Percentiles rank a stretch among this genome's conserved stretches.
These are phyloP conservation scores for Spodoptera picta DNA, from an alignment of 2,888 invertebrate species.

Conservation along the genomic window DNA sequence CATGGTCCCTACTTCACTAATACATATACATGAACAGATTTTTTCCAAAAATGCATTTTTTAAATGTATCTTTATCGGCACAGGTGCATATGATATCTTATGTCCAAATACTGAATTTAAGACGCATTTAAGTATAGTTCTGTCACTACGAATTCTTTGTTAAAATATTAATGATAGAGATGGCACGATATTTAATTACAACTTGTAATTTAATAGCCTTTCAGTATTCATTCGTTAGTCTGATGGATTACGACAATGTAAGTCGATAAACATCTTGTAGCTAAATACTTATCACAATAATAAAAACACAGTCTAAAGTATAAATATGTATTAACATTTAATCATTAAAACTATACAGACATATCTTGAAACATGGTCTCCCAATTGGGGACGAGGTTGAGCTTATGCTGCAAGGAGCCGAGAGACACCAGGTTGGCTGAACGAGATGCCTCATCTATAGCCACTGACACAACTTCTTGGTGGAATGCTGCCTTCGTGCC, in stretches of 20 bases:
- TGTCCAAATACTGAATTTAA: too few relatives aligned
- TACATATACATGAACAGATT: too few relatives aligned
- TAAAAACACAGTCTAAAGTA: neutral
- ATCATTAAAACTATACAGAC: conserved; percentile 56
- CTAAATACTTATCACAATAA: neutral
- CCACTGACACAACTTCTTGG: conserved; percentile 89
- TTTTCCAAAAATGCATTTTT: too few relatives aligned
- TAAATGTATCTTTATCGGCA: too few relatives aligned
- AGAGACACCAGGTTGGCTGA: conserved; percentile 88
- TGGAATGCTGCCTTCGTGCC: conserved; percentile 89
- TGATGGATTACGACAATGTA: neutral
- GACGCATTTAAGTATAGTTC: too few relatives aligned
- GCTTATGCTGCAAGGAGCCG: conserved; percentile 87
- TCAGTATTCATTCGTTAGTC: too few relatives aligned
- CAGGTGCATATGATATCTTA: neutral
- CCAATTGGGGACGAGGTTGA: conserved; percentile 89
- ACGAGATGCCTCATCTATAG: conserved; percentile 83
- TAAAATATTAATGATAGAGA: too few relatives aligned
- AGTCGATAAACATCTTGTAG: neutral
- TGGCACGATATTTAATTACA: too few relatives aligned
- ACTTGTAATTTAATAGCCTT: too few relatives aligned
- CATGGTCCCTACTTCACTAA: too few relatives aligned
- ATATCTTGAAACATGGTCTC: conserved; percentile 77
- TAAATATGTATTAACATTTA: neutral
- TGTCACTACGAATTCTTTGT: too few relatives aligned